phyloP scores from a whole-genome alignment of 2,888 invertebrate species.

The Lepidocyrtinus sp. region DNA sequence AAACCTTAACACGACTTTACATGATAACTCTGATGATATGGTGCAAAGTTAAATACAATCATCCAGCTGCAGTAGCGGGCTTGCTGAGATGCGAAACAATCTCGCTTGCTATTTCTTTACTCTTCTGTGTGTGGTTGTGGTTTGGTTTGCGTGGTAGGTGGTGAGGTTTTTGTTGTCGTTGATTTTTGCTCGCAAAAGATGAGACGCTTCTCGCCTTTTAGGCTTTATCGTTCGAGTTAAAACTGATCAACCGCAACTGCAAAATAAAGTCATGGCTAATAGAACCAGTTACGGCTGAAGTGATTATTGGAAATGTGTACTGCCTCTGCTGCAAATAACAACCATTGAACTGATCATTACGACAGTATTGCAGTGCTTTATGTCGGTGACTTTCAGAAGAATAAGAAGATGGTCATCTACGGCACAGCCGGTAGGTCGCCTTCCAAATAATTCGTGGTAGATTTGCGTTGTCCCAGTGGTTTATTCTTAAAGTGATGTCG shows the following conservation, averaged over 20 bases:
- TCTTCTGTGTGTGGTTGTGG: background rate
- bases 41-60: background rate
- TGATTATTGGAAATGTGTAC: no score
- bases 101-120: background rate
- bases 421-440: no score
- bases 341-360: no score
- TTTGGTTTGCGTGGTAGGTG: background rate
- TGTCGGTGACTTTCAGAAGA: no score
- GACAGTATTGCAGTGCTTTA: no score
- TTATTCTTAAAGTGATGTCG: conserved; percentile 12
- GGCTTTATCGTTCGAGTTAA: background rate
- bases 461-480: background rate
- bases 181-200: background rate
- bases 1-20: background rate
- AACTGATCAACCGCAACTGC: conserved; percentile 35
- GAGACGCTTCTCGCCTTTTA: background rate
- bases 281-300: no score
- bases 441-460: no score
- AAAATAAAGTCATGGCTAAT: conserved; percentile 8
- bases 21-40: background rate
- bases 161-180: background rate
- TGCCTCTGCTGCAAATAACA: no score
- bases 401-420: no score
- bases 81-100: background rate
- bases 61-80: background rate